Evolutionary conservation across 2,888 invertebrate genomes (phyloP).

Genomic region (Tiphia femorata): DNA sequence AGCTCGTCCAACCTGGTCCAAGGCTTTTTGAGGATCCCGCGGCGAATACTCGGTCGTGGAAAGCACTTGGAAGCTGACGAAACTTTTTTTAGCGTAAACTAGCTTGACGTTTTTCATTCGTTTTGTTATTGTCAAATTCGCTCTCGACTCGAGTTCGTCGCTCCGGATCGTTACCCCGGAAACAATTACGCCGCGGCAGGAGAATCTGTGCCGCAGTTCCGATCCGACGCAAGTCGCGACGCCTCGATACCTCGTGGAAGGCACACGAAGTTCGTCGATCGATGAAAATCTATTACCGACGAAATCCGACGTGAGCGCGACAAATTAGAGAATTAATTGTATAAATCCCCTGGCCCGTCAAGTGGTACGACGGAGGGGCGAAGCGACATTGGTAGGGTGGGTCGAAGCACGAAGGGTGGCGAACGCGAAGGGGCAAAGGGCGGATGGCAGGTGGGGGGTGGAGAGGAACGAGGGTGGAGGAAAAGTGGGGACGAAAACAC

Average conservation of each 20-base stretch:
- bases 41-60: too few relatives aligned
- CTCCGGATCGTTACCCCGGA: too few relatives aligned
- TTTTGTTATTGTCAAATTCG: too few relatives aligned
- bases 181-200: too few relatives aligned
- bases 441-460: constrained; percentile 7
- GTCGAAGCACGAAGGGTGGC: constrained; percentile 10
- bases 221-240: background rate
- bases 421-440: constrained; percentile 5
- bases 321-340: constrained; percentile 64
- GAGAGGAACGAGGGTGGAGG: constrained; percentile 6
- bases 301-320: constrained; percentile 59
- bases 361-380: constrained; percentile 25
- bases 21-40: too few relatives aligned
- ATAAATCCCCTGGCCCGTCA: constrained; percentile 56
- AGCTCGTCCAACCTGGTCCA: background rate
- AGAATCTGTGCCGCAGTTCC: too few relatives aligned
- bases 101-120: too few relatives aligned
- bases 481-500: constrained; percentile 18
- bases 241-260: too few relatives aligned
- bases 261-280: constrained; percentile 34
- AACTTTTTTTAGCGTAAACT: too few relatives aligned
- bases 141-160: too few relatives aligned
- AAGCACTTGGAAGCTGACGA: too few relatives aligned
- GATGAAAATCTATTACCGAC: constrained; percentile 56
- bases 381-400: background rate